A percentile compares a stretch with the other conserved stretches of the same genome.
These are phyloP conservation scores for Nomada goodeniana DNA, from an alignment of 2,888 invertebrate genomes.

Conservation along the genomic window DNA sequence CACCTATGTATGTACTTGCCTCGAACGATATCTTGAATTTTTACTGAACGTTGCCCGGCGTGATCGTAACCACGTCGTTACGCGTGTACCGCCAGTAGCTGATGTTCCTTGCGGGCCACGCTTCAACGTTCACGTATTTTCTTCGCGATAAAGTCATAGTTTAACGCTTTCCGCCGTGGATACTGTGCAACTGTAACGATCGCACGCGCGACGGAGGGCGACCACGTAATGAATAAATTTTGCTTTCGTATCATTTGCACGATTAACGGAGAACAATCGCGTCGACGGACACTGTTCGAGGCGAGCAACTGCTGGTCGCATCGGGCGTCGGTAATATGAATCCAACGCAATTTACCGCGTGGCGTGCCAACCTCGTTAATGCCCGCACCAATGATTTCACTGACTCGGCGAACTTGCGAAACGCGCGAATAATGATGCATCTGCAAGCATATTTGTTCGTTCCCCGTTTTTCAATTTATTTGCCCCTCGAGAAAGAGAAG, in stretches of 20 bases:
- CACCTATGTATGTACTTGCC: slow-evolving; percentile 11
- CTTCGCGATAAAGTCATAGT: too few relatives aligned
- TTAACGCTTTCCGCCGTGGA: too few relatives aligned
- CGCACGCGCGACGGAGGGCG: too few relatives aligned
- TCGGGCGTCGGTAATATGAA: slow-evolving; percentile 28
- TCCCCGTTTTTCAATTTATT: neutral
- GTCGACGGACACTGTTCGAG: neutral
- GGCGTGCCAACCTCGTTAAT: slow-evolving; percentile 7
- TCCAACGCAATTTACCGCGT: slow-evolving; percentile 46
- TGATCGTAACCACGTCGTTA: slow-evolving; percentile 62
- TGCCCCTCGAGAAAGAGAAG: too few relatives aligned
- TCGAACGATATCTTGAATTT: neutral
- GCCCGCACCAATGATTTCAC: slow-evolving; percentile 1
- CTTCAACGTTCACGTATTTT: too few relatives aligned
- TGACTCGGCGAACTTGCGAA: neutral
- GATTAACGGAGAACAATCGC: slow-evolving; percentile 12
- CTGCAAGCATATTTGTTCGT: neutral
- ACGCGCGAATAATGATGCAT: neutral
- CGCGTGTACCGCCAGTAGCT: slow-evolving; percentile 7
- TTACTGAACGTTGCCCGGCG: slow-evolving; percentile 44
- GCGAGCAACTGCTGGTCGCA: neutral
- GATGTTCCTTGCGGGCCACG: neutral
- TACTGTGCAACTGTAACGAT: too few relatives aligned
- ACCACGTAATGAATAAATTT: too few relatives aligned
- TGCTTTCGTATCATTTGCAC: neutral